A percentile compares a stretch with the other conserved stretches of the same genome.
Evolutionary conservation across 1,140 invertebrate genomes (phyloP).

Genomic region (Caenorhabditis briggsae): DNA sequence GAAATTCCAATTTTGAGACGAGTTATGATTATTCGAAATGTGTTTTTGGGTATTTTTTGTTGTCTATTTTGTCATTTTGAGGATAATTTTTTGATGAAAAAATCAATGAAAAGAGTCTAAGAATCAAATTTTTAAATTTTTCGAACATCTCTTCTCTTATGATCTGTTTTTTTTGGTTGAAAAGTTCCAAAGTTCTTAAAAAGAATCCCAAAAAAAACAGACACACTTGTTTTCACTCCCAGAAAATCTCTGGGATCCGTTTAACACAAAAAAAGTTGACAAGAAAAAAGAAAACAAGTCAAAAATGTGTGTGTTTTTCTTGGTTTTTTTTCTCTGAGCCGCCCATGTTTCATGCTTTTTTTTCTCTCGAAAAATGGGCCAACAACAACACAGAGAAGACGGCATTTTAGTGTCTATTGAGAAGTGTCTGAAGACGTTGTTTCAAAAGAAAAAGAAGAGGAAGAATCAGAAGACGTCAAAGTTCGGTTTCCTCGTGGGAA

Average conservation of each 20-base stretch:
- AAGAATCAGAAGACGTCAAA: not conserved
- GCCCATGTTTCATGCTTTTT: constrained; percentile 6
- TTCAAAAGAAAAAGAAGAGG: too few relatives aligned
- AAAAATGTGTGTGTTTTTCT: not conserved
- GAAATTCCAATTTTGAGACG: too few relatives aligned
- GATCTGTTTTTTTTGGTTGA: not conserved
- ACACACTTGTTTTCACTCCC: not conserved
- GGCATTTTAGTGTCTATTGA: not conserved
- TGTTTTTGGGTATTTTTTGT: too few relatives aligned
- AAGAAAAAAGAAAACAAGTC: not conserved
- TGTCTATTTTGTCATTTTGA: too few relatives aligned
- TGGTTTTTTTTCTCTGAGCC: not conserved
- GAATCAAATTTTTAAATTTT: too few relatives aligned
- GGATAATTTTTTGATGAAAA: too few relatives aligned
- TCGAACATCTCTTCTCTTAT: too few relatives aligned
- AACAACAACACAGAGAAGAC: too few relatives aligned
- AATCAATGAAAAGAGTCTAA: too few relatives aligned
- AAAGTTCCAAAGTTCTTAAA: not conserved
- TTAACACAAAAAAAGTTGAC: not conserved
- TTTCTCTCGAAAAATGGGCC: not conserved
- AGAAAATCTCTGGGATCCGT: not conserved
- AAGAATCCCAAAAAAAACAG: constrained; percentile 3
- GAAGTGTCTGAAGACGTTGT: not conserved
- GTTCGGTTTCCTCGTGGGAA: constrained; percentile 13
- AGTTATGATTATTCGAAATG: too few relatives aligned